Conservation (phyloP, 64 coral and sea anemone genomes). For the Actinia tenebrosa region DNA sequence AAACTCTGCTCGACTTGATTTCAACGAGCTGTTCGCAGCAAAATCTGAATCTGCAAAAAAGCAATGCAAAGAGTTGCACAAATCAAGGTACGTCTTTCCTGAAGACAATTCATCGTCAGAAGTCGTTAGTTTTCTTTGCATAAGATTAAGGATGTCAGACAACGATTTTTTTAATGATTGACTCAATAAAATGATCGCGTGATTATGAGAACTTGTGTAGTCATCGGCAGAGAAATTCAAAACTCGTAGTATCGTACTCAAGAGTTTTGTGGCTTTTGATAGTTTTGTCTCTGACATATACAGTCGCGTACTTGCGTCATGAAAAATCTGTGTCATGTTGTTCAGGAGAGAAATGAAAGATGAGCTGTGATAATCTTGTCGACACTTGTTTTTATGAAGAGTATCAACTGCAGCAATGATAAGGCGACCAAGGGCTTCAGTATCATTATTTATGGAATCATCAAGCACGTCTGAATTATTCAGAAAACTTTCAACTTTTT, state of each 20-base stretch:
- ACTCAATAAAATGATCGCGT: neutral
- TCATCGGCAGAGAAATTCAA: neutral
- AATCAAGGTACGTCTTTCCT: neutral
- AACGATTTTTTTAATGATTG: neutral
- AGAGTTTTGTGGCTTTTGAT: neutral
- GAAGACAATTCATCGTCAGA: neutral
- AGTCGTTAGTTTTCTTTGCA: slow-evolving; percentile 32
- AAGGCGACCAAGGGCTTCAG: neutral
- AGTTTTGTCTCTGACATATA: neutral
- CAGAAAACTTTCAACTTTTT: neutral
- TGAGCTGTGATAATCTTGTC: neutral
- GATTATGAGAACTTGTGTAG: neutral
- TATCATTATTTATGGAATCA: neutral
- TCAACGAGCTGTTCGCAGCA: neutral
- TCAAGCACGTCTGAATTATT: neutral
- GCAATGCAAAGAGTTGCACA: neutral
- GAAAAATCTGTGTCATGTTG: neutral
- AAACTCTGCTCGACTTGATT: neutral
- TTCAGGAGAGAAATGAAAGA: neutral
- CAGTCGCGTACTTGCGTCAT: slow-evolving; percentile 7
- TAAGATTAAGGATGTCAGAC: slow-evolving; percentile 25
- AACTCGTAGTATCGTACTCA: neutral
- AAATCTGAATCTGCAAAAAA: neutral
- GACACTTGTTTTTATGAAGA: neutral
- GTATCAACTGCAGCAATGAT: neutral